Evolutionary conservation across 1,140 invertebrate genomes (phyloP), one percentile per base, ranked within the genome.

Genomic region (Wiebesia pumilae): DNA sequence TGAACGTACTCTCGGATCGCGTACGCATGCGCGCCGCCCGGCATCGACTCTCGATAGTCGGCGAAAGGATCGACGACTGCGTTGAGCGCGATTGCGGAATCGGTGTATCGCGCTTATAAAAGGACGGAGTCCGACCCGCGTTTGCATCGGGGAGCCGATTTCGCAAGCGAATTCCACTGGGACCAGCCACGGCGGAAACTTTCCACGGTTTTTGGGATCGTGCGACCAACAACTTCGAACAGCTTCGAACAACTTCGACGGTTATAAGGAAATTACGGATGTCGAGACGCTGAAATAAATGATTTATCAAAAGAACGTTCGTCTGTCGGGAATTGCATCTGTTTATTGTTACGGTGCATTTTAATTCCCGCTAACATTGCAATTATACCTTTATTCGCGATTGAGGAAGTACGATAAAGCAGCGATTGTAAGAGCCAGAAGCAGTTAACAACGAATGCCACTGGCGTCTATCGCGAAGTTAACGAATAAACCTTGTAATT

Each of bases 1-100:
- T n/a, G 81, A 71, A 83, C 43, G 67, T 27, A 10, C 19, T 67
- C 4, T 30, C 3, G 4, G 51, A 21, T 75, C 35, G 0, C 40
- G 6, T 24, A n/a, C 71, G 71, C 71, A 43, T n/a, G 71, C 69
- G 69, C 69, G 35, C 51, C 51, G 9, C 51, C 19, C 51, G 51
- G 19, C 51, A 62, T 62, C 58, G 58, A 3, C 58, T 62, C 58
- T 27, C 47, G 21, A 84, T 84, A 84, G 67, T 84, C 83, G 83
- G 54, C 83, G 73, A 77, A 58, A 73, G 71, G 38, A 73, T 78
- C 38, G 35, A 24, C 69, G 80, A 81, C 38, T 58, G 80, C 43
- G 75, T 47, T 47, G 6, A 47, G 6, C 35, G 27, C 78, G 33
- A 38, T 82, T 71, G 67, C 67, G 47, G 67, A 82, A 82, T 79